A percentile compares a stretch with the other conserved stretches of the same genome.
Evolutionary conservation across 2,113 vertebrate species (phyloP).

Genomic region (Ochotona princeps): DNA sequence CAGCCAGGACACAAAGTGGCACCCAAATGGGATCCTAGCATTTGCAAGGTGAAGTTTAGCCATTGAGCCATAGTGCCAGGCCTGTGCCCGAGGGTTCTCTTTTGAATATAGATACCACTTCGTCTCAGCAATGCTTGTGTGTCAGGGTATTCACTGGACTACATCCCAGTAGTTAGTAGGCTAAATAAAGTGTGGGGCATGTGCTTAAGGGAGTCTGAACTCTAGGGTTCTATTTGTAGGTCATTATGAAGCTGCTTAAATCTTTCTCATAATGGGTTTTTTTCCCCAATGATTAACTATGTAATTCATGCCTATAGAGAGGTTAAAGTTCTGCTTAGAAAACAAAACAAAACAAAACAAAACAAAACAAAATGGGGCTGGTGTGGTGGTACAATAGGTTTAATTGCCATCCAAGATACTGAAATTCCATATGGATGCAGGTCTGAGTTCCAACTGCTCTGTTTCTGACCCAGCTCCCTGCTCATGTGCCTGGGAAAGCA

Average conservation of each 20-base stretch:
- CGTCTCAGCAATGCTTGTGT: not conserved
- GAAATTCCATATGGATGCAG: too few relatives aligned
- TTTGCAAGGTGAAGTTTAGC: too few relatives aligned
- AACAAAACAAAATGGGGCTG: too few relatives aligned
- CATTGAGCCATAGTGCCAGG: too few relatives aligned
- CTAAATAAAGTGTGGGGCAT: not conserved
- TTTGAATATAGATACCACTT: not conserved
- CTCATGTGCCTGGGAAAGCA: too few relatives aligned
- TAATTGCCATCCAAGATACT: too few relatives aligned
- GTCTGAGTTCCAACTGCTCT: too few relatives aligned
- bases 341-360: too few relatives aligned
- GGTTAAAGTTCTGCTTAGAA: not conserved
- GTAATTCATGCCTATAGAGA: not conserved
- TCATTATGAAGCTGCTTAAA: slow-evolving; percentile 12
- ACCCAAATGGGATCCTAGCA: too few relatives aligned
- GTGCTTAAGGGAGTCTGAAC: not conserved
- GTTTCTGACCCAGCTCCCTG: too few relatives aligned
- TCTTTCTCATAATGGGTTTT: slow-evolving; percentile 18
- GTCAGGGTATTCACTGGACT: slow-evolving; percentile 24
- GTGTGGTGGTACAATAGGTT: too few relatives aligned
- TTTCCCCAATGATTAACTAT: slow-evolving; percentile 15
- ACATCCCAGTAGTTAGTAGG: not conserved
- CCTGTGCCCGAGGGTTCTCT: slow-evolving; percentile 52
- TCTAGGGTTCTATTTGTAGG: slow-evolving; percentile 26
- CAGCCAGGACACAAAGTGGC: too few relatives aligned